A percentile compares a stretch with the other conserved stretches of the same genome.
These are phyloP conservation scores for Eugnorisma glareosa DNA, from an alignment of 2,888 invertebrate genomes.

Conservation along the genomic window DNA sequence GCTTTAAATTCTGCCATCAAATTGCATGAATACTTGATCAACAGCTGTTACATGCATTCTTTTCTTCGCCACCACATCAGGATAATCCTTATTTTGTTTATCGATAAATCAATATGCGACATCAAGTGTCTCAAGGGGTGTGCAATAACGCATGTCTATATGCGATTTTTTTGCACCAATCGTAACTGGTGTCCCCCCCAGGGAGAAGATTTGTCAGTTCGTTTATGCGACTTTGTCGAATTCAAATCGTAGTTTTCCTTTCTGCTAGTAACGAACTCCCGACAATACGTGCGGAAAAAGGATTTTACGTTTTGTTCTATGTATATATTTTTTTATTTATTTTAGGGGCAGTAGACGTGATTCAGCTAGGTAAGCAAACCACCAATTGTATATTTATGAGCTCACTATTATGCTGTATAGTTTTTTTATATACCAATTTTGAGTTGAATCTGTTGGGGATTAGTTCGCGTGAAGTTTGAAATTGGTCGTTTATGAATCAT, in stretches of 20 bases:
- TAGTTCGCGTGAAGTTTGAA: constrained; percentile 51
- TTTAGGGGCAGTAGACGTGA: constrained; percentile 85
- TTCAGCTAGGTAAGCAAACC: constrained; percentile 84
- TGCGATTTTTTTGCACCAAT: constrained; percentile 76
- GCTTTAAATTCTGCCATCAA: not conserved
- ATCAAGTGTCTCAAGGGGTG: constrained; percentile 62
- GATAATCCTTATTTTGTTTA: constrained; percentile 52
- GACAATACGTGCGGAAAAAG: constrained; percentile 88
- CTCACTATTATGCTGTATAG: constrained; percentile 79
- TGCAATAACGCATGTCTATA: constrained; percentile 71
- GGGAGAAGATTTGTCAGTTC: constrained; percentile 86
- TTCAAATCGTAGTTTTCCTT: constrained; percentile 87
- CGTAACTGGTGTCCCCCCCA: constrained; percentile 81
- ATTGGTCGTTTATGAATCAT: constrained; percentile 54
- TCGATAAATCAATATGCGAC: constrained; percentile 54
- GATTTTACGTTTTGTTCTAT: constrained; percentile 77
- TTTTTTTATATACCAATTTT: constrained; percentile 63
- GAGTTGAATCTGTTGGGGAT: constrained; percentile 61
- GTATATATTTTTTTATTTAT: constrained; percentile 81
- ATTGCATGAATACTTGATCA: constrained; percentile 19
- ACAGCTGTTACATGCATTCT: not conserved
- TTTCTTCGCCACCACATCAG: not conserved
- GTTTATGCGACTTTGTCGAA: constrained; percentile 86
- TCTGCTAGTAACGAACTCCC: constrained; percentile 85
- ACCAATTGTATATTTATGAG: constrained; percentile 90